Percentiles rank a stretch among this genome's conserved stretches.
phyloP scores from a whole-genome alignment of 2,113 vertebrate species.

The Natator depressus region DNA sequence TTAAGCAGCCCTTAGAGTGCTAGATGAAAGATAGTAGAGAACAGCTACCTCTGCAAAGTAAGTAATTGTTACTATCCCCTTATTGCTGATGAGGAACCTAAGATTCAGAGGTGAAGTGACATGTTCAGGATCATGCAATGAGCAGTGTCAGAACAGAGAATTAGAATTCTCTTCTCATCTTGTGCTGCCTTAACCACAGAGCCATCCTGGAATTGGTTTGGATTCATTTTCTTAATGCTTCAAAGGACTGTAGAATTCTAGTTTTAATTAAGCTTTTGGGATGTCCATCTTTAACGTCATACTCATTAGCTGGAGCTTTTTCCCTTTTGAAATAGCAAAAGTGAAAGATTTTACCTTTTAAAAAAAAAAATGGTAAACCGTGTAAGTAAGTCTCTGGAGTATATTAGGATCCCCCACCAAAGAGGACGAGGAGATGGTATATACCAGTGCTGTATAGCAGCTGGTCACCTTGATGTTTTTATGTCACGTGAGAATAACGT shows the following conservation, averaged over 20 bases:
- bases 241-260: fast-evolving
- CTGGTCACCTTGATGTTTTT: neutral
- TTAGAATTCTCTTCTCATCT: neutral
- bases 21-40: conserved; percentile 13
- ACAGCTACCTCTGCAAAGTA: neutral
- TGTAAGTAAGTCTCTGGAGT: neutral
- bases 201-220: fast-evolving
- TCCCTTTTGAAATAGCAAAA: neutral
- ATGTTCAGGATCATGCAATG: neutral
- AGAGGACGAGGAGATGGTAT: fast-evolving
- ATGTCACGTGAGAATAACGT: neutral
- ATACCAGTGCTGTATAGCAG: neutral
- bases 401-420: neutral
- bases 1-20: neutral
- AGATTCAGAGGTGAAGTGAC: neutral
- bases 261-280: fast-evolving
- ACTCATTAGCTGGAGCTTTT: neutral
- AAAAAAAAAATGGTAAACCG: neutral
- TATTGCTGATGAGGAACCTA: conserved; percentile 16
- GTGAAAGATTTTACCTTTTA: neutral
- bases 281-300: neutral
- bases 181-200: neutral
- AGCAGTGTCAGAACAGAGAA: neutral
- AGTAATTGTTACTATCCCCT: conserved; percentile 32
- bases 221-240: neutral